Percentiles rank a stretch among this genome's conserved stretches.
phyloP scores from a whole-genome alignment of 2,888 invertebrate species.

The Apantesis nais region DNA sequence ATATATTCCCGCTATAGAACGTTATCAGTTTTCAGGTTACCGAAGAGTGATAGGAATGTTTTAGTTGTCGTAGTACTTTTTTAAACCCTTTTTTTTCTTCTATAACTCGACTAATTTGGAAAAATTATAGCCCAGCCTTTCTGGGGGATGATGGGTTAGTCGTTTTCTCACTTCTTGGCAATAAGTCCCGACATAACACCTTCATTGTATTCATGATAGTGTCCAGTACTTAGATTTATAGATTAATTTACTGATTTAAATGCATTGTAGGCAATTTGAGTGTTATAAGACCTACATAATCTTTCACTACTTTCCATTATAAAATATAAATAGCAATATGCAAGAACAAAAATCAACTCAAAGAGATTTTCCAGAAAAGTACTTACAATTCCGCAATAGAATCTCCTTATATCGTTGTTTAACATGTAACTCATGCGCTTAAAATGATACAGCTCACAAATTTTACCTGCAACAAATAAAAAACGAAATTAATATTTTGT shows the following conservation, averaged over 20 bases:
- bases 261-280: too few relatives aligned
- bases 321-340: neutral
- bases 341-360: neutral
- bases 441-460: conserved; percentile 43
- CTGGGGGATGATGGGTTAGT: neutral
- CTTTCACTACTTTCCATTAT: too few relatives aligned
- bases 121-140: too few relatives aligned
- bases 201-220: too few relatives aligned
- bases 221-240: neutral
- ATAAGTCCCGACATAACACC: neutral
- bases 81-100: too few relatives aligned
- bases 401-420: conserved; percentile 2
- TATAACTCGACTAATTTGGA: too few relatives aligned
- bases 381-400: conserved; percentile 6
- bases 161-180: neutral
- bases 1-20: too few relatives aligned
- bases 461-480: conserved; percentile 57
- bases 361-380: neutral
- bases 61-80: too few relatives aligned
- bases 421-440: conserved; percentile 34
- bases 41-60: too few relatives aligned
- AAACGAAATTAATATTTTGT: conserved; percentile 34
- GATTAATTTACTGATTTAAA: neutral
- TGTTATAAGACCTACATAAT: neutral
- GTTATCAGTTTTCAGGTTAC: too few relatives aligned